Percentiles rank a stretch among this genome's conserved stretches.
Conservation (phyloP, 2,113 vertebrate genomes). For the Heterotis niloticus region DNA sequence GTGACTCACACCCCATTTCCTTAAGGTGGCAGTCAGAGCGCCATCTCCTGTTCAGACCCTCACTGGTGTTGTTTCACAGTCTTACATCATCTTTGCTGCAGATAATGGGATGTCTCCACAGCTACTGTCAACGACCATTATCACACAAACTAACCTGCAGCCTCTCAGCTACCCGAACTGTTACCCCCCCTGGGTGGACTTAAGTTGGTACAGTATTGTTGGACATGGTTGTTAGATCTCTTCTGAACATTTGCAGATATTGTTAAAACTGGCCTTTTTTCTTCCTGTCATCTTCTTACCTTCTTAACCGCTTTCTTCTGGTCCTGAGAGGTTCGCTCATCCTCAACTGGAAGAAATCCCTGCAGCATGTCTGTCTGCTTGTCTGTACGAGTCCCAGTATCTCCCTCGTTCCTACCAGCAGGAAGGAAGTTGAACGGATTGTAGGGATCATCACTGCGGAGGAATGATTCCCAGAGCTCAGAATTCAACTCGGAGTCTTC, state of each 20-base stretch:
- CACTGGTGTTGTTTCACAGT: background rate
- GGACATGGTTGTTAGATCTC: background rate
- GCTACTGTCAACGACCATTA: background rate
- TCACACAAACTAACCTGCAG: background rate
- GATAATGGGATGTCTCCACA: background rate
- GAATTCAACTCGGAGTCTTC: background rate
- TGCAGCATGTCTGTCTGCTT: background rate
- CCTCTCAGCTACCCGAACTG: background rate
- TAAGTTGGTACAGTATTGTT: background rate
- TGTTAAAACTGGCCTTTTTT: background rate
- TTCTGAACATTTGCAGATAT: background rate
- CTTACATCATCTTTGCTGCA: conserved; percentile 25
- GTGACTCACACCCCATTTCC: no score
- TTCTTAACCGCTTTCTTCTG: background rate
- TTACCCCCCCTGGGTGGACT: background rate
- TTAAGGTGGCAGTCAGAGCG: no score
- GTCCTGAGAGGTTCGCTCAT: background rate
- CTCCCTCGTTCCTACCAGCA: background rate
- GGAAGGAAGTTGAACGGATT: conserved; percentile 6
- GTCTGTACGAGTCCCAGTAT: background rate
- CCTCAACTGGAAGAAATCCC: background rate
- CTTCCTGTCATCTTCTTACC: background rate
- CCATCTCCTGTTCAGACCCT: background rate
- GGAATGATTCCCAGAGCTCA: conserved; percentile 20
- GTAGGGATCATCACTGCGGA: conserved; percentile 15